These are phyloP conservation scores for Cydia strobilella DNA, from an alignment of 1,140 invertebrate species.

Conservation along the genomic window DNA sequence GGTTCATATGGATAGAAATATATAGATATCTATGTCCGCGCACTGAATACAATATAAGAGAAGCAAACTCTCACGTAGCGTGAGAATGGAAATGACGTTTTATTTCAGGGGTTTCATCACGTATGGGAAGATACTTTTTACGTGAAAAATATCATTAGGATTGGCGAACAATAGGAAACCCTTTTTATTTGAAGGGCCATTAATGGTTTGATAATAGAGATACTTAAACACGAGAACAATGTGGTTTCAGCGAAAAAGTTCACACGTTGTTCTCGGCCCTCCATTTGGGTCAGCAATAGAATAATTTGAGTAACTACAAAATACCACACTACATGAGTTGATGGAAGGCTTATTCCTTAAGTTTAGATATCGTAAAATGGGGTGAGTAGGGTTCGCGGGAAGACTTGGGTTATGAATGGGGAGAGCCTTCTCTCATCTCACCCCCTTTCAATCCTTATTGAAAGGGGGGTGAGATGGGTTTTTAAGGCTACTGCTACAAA, in stretches of 20 bases:
- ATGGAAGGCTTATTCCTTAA: too few relatives aligned
- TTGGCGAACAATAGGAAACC: slow-evolving; percentile 16
- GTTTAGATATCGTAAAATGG: too few relatives aligned
- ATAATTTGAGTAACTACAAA: not conserved
- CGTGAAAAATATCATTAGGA: slow-evolving; percentile 32
- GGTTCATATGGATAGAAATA: not conserved
- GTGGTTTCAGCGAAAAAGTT: not conserved
- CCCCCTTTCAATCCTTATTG: too few relatives aligned
- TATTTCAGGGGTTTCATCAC: slow-evolving; percentile 22
- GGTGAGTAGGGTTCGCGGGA: too few relatives aligned
- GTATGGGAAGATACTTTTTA: slow-evolving; percentile 23
- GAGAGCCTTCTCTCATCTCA: too few relatives aligned
- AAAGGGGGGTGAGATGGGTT: too few relatives aligned
- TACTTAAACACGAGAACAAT: not conserved
- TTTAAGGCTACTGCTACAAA: too few relatives aligned
- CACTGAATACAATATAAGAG: slow-evolving; percentile 24
- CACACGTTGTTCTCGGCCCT: not conserved
- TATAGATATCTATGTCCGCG: slow-evolving; percentile 24
- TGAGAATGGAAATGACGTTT: slow-evolving; percentile 32
- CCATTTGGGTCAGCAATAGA: not conserved
- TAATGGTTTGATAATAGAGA: slow-evolving; percentile 3
- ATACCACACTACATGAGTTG: too few relatives aligned
- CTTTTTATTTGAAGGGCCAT: not conserved
- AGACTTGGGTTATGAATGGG: too few relatives aligned
- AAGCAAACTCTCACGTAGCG: slow-evolving; percentile 24